A percentile compares a stretch with the other conserved stretches of the same genome.
phyloP scores from a whole-genome alignment of 2,113 vertebrate species.

The Melospiza melodia region DNA sequence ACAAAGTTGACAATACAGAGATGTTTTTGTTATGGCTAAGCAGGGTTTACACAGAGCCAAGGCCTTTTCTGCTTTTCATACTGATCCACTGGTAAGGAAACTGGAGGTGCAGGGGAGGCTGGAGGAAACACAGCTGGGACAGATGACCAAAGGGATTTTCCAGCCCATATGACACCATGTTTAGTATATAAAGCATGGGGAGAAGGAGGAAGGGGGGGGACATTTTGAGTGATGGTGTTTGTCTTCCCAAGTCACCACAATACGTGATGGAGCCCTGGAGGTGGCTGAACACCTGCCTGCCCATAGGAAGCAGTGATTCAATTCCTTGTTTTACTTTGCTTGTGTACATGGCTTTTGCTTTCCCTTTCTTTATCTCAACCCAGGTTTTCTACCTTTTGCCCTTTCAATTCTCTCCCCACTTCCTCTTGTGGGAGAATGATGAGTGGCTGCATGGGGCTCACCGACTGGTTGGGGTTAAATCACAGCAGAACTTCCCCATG shows the following conservation, averaged over 20 bases:
- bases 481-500: neutral
- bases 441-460: accelerated
- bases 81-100: neutral
- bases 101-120: neutral
- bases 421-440: neutral
- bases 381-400: neutral
- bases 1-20: neutral
- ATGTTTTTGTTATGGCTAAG: neutral
- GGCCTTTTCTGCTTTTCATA: neutral
- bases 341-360: neutral
- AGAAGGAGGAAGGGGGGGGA: neutral
- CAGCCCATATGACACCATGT: neutral
- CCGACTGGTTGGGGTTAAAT: neutral
- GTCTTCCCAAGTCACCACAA: neutral
- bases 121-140: neutral
- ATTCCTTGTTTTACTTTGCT: neutral
- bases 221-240: neutral
- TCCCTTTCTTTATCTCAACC: neutral
- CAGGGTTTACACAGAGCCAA: neutral
- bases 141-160: neutral
- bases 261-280: neutral
- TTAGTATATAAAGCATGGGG: neutral
- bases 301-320: neutral
- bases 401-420: neutral
- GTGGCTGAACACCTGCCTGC: neutral